Conservation (phyloP, 2,797 vertebrate genomes). For the Sorex maritimensis region DNA sequence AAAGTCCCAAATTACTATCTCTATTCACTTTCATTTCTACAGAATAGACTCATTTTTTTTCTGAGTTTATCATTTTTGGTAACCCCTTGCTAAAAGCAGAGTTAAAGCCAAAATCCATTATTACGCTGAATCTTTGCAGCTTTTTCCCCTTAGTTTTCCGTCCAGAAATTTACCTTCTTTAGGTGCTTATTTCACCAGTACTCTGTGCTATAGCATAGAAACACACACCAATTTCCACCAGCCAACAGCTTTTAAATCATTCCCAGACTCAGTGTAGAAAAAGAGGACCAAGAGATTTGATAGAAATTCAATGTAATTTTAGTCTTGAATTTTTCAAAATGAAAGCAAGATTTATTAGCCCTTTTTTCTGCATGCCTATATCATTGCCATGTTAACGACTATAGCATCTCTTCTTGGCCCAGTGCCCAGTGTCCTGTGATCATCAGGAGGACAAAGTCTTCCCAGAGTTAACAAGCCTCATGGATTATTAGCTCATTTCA, state of each 20-base stretch:
- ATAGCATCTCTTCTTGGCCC: too few relatives aligned
- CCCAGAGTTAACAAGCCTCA: not conserved
- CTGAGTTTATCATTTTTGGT: not conserved
- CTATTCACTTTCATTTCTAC: constrained; percentile 2
- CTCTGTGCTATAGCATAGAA: not conserved
- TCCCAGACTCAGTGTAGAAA: not conserved
- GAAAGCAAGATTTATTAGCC: not conserved
- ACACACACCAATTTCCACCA: not conserved
- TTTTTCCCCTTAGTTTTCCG: not conserved
- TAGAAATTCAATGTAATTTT: not conserved
- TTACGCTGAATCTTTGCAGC: not conserved
- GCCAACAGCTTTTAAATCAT: not conserved
- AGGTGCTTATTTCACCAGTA: not conserved
- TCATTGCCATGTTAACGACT: not conserved
- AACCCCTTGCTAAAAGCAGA: not conserved
- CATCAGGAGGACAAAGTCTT: too few relatives aligned
- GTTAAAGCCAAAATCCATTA: not conserved
- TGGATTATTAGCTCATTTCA: not conserved
- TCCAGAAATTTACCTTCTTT: not conserved
- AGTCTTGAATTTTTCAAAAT: not conserved
- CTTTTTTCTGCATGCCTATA: not conserved
- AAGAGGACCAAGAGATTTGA: not conserved
- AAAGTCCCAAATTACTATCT: constrained; percentile 15
- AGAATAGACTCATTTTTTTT: constrained; percentile 41
- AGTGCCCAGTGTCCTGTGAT: not conserved